Percentiles rank a stretch among this genome's conserved stretches.
phyloP scores from a whole-genome alignment of 2,888 invertebrate species.

The Metellina segmentata region DNA sequence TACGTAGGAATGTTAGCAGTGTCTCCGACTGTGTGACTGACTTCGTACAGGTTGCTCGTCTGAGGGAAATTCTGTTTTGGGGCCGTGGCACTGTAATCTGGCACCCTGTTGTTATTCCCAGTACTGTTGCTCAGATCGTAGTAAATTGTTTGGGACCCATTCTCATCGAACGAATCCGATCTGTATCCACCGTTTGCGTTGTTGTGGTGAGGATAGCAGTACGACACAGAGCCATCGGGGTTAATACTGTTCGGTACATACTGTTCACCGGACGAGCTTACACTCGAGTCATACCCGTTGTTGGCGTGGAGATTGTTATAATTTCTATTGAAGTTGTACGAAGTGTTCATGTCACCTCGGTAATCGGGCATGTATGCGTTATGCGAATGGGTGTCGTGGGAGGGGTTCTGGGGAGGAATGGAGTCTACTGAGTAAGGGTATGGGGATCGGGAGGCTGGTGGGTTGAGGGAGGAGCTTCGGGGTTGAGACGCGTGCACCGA shows the following conservation, averaged over 20 bases:
- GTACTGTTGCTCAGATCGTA: constrained; percentile 75
- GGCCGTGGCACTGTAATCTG: constrained; percentile 77
- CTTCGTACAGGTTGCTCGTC: constrained; percentile 73
- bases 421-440: constrained; percentile 66
- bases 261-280: constrained; percentile 61
- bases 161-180: constrained; percentile 70
- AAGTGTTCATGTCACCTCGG: constrained; percentile 58
- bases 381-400: constrained; percentile 60
- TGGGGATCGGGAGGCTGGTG: constrained; percentile 70
- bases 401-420: constrained; percentile 51
- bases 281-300: constrained; percentile 65
- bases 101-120: constrained; percentile 72
- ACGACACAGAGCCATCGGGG: constrained; percentile 73
- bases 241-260: constrained; percentile 74
- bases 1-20: constrained; percentile 76
- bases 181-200: constrained; percentile 61
- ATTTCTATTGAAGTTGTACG: constrained; percentile 55
- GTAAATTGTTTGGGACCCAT: constrained; percentile 75
- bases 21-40: constrained; percentile 73
- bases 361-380: constrained; percentile 75
- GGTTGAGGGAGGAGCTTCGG: constrained; percentile 49
- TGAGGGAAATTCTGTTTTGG: constrained; percentile 76
- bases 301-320: constrained; percentile 63
- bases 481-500: constrained; percentile 36
- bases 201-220: constrained; percentile 71